Conservation (phyloP, 2,888 invertebrate genomes). For the Tetrapedia diversipes region DNA sequence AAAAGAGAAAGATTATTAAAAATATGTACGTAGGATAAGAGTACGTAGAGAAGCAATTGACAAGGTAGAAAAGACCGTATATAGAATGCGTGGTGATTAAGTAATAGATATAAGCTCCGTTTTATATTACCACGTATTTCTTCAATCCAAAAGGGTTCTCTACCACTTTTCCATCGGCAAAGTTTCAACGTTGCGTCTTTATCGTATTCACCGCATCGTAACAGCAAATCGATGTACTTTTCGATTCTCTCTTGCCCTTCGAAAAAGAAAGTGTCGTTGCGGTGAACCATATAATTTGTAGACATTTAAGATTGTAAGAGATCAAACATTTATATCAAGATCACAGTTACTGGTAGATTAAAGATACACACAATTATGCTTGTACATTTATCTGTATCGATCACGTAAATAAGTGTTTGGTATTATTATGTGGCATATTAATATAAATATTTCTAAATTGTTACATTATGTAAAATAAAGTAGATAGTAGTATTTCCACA, state of each 20-base stretch:
- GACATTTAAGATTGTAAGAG: no score
- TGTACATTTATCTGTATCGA: constrained; percentile 7
- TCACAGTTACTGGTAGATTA: not conserved
- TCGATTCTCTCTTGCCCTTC: constrained; percentile 84
- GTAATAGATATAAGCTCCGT: not conserved
- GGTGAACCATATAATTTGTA: not conserved
- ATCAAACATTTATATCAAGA: not conserved
- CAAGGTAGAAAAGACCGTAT: not conserved
- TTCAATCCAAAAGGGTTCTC: constrained; percentile 82
- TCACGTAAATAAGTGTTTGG: not conserved
- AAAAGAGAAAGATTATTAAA: no score
- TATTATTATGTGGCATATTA: not conserved
- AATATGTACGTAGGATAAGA: constrained; percentile 16
- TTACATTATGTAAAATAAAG: constrained; percentile 36
- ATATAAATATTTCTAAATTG: constrained; percentile 14
- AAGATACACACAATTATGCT: not conserved
- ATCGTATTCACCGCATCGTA: constrained; percentile 79
- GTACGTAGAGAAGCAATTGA: not conserved
- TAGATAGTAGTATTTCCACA: constrained; percentile 29
- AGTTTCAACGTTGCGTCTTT: constrained; percentile 81
- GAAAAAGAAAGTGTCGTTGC: not conserved
- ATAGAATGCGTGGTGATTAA: not conserved
- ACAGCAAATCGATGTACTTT: constrained; percentile 82
- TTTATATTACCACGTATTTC: constrained; percentile 18
- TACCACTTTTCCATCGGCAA: constrained; percentile 84